Evolutionary conservation across 2,113 vertebrate genomes (phyloP).

Genomic region (Guaruba guarouba): DNA sequence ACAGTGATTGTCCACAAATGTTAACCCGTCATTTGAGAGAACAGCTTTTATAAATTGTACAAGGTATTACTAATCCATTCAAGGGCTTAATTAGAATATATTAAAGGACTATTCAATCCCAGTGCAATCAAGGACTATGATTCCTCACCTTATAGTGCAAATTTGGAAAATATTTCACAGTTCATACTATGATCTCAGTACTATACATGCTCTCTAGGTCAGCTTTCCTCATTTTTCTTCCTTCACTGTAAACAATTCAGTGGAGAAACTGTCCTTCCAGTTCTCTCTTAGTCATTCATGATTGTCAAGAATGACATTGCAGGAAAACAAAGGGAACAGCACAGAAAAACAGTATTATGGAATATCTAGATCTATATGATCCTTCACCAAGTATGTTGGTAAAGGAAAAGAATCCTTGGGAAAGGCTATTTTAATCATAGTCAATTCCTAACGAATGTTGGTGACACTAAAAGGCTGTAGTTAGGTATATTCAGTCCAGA

Average conservation of each 20-base stretch:
- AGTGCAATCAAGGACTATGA: neutral
- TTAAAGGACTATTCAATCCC: neutral
- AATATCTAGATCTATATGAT: neutral
- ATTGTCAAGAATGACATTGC: neutral
- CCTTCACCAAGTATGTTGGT: neutral
- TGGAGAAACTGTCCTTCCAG: neutral
- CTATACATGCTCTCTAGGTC: neutral
- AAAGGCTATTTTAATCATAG: neutral
- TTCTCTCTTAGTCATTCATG: neutral
- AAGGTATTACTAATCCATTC: neutral
- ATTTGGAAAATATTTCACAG: neutral
- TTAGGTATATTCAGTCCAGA: neutral
- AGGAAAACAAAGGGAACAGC: neutral
- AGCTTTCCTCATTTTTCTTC: neutral
- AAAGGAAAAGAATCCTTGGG: neutral
- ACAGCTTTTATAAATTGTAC: neutral
- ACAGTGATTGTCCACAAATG: neutral
- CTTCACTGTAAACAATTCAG: neutral
- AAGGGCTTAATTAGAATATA: neutral
- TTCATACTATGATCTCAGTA: neutral
- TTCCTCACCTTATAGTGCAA: neutral
- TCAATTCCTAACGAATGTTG: neutral
- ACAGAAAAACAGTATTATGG: neutral
- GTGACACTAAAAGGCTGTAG: neutral
- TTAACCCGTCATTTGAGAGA: neutral